Conservation (phyloP, 2,888 invertebrate genomes). For the Linyphia triangularis region DNA sequence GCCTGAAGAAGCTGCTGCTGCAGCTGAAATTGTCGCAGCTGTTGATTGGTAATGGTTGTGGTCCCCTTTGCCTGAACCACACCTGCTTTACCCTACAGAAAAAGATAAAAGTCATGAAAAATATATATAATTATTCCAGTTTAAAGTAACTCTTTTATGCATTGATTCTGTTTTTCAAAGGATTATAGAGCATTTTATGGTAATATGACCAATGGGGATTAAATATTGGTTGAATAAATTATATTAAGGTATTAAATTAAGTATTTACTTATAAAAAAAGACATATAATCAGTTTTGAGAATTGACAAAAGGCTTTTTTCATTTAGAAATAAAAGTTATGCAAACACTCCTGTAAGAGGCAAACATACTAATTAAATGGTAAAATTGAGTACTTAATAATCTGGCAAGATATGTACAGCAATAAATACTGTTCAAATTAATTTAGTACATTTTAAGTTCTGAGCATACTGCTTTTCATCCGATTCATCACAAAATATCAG, state of each 20-base stretch:
- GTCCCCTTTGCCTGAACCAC: conserved; percentile 65
- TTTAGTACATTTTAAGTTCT: no score
- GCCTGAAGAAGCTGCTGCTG: conserved; percentile 74
- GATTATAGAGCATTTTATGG: conserved; percentile 9
- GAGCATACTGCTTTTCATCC: no score
- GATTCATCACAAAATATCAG: no score
- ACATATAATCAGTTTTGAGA: background rate
- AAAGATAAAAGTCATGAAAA: background rate
- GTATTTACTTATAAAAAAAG: background rate
- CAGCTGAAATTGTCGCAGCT: conserved; percentile 82
- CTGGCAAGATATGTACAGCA: no score
- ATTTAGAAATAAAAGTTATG: no score
- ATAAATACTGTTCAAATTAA: no score
- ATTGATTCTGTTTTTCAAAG: conserved; percentile 13
- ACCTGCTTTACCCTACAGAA: conserved; percentile 78
- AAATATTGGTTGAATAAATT: background rate
- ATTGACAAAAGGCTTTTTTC: no score
- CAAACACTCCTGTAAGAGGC: no score
- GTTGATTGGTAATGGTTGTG: conserved; percentile 83
- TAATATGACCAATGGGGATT: background rate
- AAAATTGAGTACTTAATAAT: no score
- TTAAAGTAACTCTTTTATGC: no score
- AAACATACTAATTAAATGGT: no score
- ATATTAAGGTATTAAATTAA: background rate
- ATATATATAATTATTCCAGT: no score